Evolutionary conservation across 2,797 vertebrate genomes (phyloP).

Genomic region (Pangasius larnaudii): DNA sequence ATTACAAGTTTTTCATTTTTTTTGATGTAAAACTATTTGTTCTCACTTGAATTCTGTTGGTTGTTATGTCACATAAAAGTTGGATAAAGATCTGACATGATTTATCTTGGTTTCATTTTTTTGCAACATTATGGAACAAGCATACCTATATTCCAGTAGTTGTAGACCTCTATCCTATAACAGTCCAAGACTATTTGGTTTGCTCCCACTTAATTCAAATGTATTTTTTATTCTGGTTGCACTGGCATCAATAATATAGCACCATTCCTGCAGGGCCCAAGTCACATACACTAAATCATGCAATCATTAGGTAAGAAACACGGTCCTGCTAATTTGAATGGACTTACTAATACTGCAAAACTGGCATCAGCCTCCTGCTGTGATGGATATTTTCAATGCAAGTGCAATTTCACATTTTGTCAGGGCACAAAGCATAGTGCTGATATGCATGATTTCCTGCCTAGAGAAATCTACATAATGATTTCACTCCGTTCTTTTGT

Average conservation of each 20-base stretch:
- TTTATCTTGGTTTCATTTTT: background rate
- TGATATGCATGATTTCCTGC: slow-evolving; percentile 2
- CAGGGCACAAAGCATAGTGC: slow-evolving; percentile 6
- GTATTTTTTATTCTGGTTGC: background rate
- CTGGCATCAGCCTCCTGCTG: background rate
- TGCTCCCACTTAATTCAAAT: background rate
- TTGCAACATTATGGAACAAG: background rate
- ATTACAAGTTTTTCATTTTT: too few relatives aligned
- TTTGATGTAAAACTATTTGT: too few relatives aligned
- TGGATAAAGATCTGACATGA: background rate
- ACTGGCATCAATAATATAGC: background rate
- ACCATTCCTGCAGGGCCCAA: background rate
- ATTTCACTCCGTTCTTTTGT: background rate
- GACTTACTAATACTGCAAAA: slow-evolving; percentile 6
- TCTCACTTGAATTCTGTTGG: background rate
- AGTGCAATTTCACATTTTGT: slow-evolving; percentile 21
- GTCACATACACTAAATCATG: background rate
- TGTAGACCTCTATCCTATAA: background rate
- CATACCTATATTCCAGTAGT: background rate
- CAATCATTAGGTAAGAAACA: background rate
- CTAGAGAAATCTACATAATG: background rate
- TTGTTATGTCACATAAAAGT: background rate
- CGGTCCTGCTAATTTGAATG: background rate
- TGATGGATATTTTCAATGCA: background rate
- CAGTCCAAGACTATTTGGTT: background rate